These are phyloP conservation scores for Apocheima hispidaria DNA, from an alignment of 2,888 invertebrate species.

Conservation along the genomic window DNA sequence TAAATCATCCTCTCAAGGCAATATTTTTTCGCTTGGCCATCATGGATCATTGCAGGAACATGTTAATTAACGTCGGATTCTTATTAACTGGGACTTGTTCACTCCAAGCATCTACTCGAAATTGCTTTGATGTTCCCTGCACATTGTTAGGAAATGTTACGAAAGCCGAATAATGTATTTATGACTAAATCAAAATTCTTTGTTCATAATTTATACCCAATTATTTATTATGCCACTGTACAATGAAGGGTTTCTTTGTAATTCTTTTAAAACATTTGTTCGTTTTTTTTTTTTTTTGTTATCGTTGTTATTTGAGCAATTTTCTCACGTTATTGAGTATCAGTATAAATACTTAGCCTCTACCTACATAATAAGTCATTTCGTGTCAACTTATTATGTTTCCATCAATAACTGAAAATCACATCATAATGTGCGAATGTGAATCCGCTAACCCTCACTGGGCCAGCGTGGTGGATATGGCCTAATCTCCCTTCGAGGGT, in stretches of 20 bases:
- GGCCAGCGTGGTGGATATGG: too few species aligned
- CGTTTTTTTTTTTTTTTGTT: neutral
- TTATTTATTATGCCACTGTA: constrained; percentile 2
- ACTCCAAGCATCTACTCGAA: constrained; percentile 34
- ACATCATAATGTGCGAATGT: too few species aligned
- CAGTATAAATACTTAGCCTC: too few species aligned
- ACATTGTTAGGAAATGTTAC: constrained; percentile 16
- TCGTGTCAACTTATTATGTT: too few species aligned
- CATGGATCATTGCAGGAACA: constrained; percentile 10
- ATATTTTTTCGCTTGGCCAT: neutral
- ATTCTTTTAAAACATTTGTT: neutral
- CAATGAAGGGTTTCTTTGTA: constrained; percentile 3
- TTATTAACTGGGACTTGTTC: constrained; percentile 39
- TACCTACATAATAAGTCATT: too few species aligned
- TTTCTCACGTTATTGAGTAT: too few species aligned
- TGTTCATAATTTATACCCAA: constrained; percentile 4
- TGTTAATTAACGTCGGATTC: constrained; percentile 50
- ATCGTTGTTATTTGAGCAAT: too few species aligned
- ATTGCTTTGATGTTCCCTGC: constrained; percentile 47
- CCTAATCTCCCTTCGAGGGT: too few species aligned
- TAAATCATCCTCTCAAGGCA: neutral
- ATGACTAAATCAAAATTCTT: constrained; percentile 23
- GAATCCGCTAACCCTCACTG: too few species aligned
- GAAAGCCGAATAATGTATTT: constrained; percentile 12
- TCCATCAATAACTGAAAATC: too few species aligned